A percentile compares a stretch with the other conserved stretches of the same genome.
Conservation (phyloP, 2,888 invertebrate genomes). For the Diadegma fenestrale region DNA sequence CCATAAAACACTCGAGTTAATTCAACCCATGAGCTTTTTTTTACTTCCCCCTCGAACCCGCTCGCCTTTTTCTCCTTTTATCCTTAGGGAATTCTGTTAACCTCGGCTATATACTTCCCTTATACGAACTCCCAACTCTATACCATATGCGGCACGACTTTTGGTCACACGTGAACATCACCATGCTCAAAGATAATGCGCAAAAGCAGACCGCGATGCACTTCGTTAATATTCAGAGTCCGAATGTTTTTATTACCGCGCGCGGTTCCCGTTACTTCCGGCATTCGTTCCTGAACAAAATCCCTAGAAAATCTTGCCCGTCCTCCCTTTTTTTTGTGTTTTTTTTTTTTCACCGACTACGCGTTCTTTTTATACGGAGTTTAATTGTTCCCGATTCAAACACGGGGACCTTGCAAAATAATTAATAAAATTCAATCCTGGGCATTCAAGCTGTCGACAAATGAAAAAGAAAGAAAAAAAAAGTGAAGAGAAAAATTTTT, state of each 20-base stretch:
- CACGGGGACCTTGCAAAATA: background rate
- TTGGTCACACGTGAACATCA: conserved; percentile 47
- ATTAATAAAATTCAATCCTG: too few relatives aligned
- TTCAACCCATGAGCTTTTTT: conserved; percentile 16
- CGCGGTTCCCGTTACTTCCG: background rate
- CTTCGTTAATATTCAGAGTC: conserved; percentile 56
- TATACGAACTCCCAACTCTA: background rate
- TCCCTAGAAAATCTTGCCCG: background rate
- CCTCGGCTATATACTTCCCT: conserved; percentile 1
- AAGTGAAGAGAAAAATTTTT: too few relatives aligned
- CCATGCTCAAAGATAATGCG: conserved; percentile 58
- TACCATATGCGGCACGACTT: conserved; percentile 30
- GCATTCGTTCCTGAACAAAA: background rate
- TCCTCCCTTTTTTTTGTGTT: background rate
- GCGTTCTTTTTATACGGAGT: background rate
- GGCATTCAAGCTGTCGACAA: too few relatives aligned
- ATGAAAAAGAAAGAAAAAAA: too few relatives aligned
- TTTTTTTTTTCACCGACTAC: background rate
- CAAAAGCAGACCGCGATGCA: conserved; percentile 11
- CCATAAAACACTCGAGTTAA: conserved; percentile 15
- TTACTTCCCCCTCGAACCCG: background rate
- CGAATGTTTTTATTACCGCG: conserved; percentile 27
- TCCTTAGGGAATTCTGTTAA: conserved; percentile 16
- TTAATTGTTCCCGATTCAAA: background rate
- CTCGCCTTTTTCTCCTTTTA: background rate